Conservation (phyloP, 2,888 invertebrate species). For the Sinodicranocentrus sp. region DNA sequence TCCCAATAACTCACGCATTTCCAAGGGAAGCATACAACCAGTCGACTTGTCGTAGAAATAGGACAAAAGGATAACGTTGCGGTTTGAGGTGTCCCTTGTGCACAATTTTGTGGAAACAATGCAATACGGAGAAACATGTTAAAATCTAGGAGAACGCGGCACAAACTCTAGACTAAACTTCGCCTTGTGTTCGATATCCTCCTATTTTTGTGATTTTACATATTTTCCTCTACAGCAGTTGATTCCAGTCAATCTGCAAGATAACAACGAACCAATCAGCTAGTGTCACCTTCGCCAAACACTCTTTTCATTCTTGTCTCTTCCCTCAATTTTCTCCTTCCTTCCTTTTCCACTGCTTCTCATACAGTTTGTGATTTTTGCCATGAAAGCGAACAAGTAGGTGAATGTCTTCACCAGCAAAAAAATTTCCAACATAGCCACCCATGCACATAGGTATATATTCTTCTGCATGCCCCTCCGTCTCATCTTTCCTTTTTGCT, state of each 20-base stretch:
- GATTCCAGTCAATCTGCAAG: constrained; percentile 31
- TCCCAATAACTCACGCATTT: background rate
- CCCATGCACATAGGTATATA: no score
- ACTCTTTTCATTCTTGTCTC: constrained; percentile 3
- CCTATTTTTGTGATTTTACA: no score
- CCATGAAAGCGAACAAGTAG: background rate
- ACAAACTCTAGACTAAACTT: no score
- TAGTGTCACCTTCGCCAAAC: background rate
- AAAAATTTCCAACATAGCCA: no score
- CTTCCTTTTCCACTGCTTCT: background rate
- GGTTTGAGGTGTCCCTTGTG: constrained; percentile 20
- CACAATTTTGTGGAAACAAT: constrained; percentile 6
- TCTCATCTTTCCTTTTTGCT: constrained; percentile 9
- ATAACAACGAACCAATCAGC: constrained; percentile 23
- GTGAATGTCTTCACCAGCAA: background rate
- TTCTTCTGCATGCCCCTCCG: no score
- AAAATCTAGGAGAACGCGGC: background rate
- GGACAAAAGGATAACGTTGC: background rate
- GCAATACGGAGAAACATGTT: background rate
- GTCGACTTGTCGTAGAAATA: constrained; percentile 13
- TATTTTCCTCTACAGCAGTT: no score
- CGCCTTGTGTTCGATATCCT: background rate
- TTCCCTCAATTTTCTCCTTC: constrained; percentile 33
- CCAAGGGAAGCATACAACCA: background rate
- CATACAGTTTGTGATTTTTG: background rate